Conservation (phyloP, 2,888 invertebrate genomes). For the Stenodera caucasica region DNA sequence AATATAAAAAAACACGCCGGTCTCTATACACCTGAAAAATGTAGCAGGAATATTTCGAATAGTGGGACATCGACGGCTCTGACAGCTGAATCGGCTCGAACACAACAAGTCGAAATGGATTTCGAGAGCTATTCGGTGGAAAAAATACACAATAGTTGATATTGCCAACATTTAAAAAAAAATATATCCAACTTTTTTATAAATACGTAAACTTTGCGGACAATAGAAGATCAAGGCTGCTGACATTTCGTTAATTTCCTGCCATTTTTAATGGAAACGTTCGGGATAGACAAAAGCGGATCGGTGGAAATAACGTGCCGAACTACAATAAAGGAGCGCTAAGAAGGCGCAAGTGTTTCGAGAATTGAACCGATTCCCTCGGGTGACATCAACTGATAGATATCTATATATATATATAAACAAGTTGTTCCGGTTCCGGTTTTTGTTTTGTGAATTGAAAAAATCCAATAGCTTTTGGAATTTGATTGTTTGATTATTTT, state of each 20-base stretch:
- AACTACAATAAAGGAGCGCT: conserved; percentile 28
- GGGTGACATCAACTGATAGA: conserved; percentile 38
- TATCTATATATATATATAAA: too few relatives aligned
- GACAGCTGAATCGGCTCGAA: conserved; percentile 12
- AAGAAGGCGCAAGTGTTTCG: conserved; percentile 34
- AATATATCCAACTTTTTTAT: too few relatives aligned
- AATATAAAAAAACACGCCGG: too few relatives aligned
- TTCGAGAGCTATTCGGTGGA: not conserved
- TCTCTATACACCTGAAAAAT: not conserved
- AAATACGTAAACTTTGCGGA: too few relatives aligned
- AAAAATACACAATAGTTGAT: not conserved
- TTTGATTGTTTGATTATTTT: too few relatives aligned
- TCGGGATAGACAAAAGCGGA: not conserved
- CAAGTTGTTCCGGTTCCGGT: not conserved
- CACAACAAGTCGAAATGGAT: not conserved
- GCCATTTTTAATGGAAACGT: not conserved
- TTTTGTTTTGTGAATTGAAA: not conserved
- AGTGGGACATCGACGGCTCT: not conserved
- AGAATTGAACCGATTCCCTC: conserved; percentile 35
- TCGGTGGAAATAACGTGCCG: conserved; percentile 23
- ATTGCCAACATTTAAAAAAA: too few relatives aligned
- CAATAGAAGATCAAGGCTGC: too few relatives aligned
- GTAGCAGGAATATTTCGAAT: conserved; percentile 5
- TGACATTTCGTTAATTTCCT: not conserved
- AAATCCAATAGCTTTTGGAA: too few relatives aligned